phyloP scores from a whole-genome alignment of 35 echinoderm and acorn worm genomes.

The Heliocidaris erythrogramma region DNA sequence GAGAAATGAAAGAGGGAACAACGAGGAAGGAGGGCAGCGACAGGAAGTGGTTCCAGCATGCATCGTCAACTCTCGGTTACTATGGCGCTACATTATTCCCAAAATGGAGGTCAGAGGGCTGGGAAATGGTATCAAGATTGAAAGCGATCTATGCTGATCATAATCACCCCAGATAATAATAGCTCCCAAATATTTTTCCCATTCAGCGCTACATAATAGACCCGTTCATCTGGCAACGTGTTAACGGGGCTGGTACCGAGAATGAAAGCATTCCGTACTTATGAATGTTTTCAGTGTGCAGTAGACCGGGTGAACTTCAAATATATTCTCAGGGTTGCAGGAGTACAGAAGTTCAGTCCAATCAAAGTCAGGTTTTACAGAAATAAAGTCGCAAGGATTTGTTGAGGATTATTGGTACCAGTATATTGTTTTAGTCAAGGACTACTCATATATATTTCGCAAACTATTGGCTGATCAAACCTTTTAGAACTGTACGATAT shows the following conservation, averaged over 20 bases:
- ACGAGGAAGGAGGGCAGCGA: background rate
- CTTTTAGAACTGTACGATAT: background rate
- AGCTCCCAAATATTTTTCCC: background rate
- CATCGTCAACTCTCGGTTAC: constrained; percentile 8
- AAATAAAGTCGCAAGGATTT: background rate
- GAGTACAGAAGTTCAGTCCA: background rate
- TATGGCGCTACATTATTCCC: background rate
- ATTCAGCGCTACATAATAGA: background rate
- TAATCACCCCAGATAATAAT: constrained; percentile 5
- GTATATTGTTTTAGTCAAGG: too few species aligned
- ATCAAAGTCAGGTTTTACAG: background rate
- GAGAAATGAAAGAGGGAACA: background rate
- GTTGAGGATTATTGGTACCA: background rate
- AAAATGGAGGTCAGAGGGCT: background rate
- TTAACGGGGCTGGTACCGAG: background rate
- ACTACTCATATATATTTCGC: too few species aligned
- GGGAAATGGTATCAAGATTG: constrained; percentile 9
- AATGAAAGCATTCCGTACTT: background rate
- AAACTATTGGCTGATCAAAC: background rate
- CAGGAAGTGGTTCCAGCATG: background rate
- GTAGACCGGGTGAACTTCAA: background rate
- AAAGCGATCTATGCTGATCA: background rate
- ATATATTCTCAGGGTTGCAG: background rate
- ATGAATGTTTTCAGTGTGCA: constrained; percentile 2
- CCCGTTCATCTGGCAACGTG: background rate